These are phyloP conservation scores for Sinocyclocheilus anshuiensis DNA, from an alignment of 2,113 vertebrate species.

Conservation along the genomic window DNA sequence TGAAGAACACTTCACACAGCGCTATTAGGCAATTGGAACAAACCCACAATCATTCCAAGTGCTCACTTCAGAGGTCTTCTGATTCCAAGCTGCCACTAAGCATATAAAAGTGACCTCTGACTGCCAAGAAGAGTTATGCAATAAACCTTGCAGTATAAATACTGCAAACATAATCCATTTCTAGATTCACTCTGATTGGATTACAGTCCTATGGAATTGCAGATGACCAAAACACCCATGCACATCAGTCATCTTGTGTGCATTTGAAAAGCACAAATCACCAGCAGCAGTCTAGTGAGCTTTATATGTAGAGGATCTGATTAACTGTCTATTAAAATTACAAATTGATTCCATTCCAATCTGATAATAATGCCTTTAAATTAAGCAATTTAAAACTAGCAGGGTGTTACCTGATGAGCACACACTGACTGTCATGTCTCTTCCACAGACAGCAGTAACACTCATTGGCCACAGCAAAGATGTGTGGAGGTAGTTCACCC, in stretches of 20 bases:
- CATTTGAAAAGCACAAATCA: not conserved
- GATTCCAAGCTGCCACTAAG: not conserved
- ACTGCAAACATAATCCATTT: not conserved
- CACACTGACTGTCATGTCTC: conserved; percentile 90
- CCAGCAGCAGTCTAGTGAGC: not conserved
- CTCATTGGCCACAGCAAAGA: conserved; percentile 91
- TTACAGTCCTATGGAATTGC: not conserved
- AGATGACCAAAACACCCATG: not conserved
- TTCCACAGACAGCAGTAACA: conserved; percentile 95
- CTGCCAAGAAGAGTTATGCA: not conserved
- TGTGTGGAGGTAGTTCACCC: conserved; percentile 90
- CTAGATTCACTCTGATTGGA: conserved; percentile 16
- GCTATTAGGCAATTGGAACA: not conserved
- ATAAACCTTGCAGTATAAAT: conserved; percentile 12
- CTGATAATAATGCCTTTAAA: not conserved
- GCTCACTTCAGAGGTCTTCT: not conserved
- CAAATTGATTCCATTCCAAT: not conserved
- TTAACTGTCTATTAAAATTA: not conserved
- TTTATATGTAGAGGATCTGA: not conserved
- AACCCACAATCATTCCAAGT: not conserved
- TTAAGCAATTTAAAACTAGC: not conserved
- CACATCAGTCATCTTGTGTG: not conserved
- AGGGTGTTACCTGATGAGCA: conserved; percentile 86
- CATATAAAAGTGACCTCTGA: not conserved
- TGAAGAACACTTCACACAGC: not conserved